These are phyloP conservation scores for Protobothrops flavoviridis DNA, from an alignment of 2,113 vertebrate species.

Conservation along the genomic window DNA sequence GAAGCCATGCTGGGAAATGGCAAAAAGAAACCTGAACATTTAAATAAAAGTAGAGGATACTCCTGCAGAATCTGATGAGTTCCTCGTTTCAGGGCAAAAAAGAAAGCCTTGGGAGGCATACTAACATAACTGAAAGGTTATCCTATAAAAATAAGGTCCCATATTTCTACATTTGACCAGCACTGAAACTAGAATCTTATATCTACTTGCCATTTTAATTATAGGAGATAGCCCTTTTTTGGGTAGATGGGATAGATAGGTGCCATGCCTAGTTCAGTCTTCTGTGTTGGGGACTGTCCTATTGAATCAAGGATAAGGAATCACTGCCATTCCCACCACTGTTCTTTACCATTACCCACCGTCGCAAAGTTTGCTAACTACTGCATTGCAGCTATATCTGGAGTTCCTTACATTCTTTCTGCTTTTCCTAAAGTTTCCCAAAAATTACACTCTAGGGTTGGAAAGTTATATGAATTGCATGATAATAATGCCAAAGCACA, in stretches of 20 bases:
- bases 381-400: neutral
- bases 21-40: slow-evolving; percentile 10
- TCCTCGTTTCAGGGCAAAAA: slow-evolving; percentile 28
- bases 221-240: neutral
- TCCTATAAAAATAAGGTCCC: neutral
- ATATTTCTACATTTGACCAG: neutral
- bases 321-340: neutral
- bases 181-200: neutral
- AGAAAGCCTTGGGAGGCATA: slow-evolving; percentile 16
- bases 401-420: neutral
- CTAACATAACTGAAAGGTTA: neutral
- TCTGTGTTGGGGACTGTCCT: neutral
- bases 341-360: neutral
- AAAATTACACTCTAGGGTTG: neutral
- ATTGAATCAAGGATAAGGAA: neutral
- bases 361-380: neutral
- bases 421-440: neutral
- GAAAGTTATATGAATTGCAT: neutral
- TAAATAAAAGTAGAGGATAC: slow-evolving; percentile 4
- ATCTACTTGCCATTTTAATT: neutral
- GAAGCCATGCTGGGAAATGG: neutral
- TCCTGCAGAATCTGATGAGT: neutral
- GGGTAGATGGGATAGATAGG: neutral
- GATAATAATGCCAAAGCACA: neutral
- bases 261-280: neutral